Evolutionary conservation across 23 tunicate genomes (phyloP), one percentile per base, ranked within the genome.

Genomic region (Trididemnum nubilum): DNA sequence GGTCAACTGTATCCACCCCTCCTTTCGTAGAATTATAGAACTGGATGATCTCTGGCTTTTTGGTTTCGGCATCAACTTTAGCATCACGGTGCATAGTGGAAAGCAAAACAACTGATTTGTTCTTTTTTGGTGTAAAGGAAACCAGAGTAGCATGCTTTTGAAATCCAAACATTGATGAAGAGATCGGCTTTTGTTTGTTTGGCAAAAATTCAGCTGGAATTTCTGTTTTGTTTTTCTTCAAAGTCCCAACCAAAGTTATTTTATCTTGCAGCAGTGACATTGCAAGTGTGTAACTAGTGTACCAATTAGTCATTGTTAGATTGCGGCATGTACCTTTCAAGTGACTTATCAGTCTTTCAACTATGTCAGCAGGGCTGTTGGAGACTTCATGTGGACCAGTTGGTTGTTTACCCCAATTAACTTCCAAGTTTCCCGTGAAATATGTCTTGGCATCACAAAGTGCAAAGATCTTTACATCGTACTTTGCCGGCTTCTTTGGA

Each of bases 291-390:
- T 61, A 61, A 61, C 67, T 61, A 25, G 29, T 61, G 67, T 61
- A 61, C 67, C 67, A 61, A 61, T 61, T 61, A 61, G 5, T 26
- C 67, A 26, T 61, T 61, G 67, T 61, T 61, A 61, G 25, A 61
- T 61, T 61, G n/a, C 67, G 67, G 67, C 74, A 32, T 31, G 38
- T 33, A 67, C 74, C 74, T 67, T 67, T 67, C 38, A 67, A 67
- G 74, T 67, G 74, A 31, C 38, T 31, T 32, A 67, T 33, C 37
- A 67, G 38, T 33, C 38, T 67, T 31, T 67, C 38, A 32, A 67
- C 74, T 67, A 67, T 67, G 74, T 67, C 74, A 67, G 38, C 37
- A 67, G 74, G 74, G 25, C 74, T 67, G 74, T 67, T 67, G 37
- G 74, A 24, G 38, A 67, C 37, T 31, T 32, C 74, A 67, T 67